Conservation (phyloP, 2,888 invertebrate genomes). For the Sialis lutaria region DNA sequence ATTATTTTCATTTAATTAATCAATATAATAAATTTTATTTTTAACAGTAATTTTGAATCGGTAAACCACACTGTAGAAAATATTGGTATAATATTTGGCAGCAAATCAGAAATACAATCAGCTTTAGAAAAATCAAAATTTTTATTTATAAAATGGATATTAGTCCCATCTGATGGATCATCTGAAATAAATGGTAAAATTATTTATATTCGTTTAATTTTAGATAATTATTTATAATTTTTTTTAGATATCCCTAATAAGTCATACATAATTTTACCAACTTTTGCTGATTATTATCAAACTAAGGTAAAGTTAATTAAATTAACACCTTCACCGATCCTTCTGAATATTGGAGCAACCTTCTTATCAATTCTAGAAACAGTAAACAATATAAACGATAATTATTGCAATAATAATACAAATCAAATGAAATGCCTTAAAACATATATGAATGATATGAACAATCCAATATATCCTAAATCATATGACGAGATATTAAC, state of each 20-base stretch:
- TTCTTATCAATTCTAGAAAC: conserved; percentile 16
- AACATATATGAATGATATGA: conserved; percentile 6
- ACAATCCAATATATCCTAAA: conserved; percentile 7
- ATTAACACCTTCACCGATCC: conserved; percentile 18
- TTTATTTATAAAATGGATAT: conserved; percentile 8
- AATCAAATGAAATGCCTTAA: conserved; percentile 7
- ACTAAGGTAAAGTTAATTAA: conserved; percentile 12
- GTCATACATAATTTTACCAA: conserved; percentile 19
- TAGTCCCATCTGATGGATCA: conserved; percentile 15
- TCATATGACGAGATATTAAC: conserved; percentile 11
- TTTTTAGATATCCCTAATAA: conserved; percentile 20
- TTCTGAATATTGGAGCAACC: conserved; percentile 21
- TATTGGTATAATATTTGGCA: neutral
- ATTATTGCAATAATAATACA: conserved; percentile 17
- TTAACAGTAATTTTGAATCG: neutral
- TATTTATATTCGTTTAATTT: neutral
- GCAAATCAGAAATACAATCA: neutral
- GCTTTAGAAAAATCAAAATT: conserved; percentile 3
- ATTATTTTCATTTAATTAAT: neutral
- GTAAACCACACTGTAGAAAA: neutral
- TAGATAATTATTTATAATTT: neutral
- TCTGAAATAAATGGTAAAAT: conserved; percentile 14
- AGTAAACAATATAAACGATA: conserved; percentile 20
- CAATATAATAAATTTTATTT: neutral
- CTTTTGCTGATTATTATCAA: conserved; percentile 14